phyloP scores from a whole-genome alignment of 1,140 invertebrate species.

The Zaprionus kolodkinae region DNA sequence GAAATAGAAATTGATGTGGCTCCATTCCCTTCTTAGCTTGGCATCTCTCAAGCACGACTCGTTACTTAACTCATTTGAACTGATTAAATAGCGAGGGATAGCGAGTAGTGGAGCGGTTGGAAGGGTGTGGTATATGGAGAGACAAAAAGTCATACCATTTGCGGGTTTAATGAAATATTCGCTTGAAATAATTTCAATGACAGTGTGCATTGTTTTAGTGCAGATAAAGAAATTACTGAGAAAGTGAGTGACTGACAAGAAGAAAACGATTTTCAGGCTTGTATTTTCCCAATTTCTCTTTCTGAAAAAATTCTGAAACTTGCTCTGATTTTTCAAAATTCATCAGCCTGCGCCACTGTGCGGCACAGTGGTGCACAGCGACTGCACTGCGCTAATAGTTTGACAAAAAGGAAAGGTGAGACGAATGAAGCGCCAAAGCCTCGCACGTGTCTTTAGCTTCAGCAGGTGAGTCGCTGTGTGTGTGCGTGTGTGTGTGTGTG shows the following conservation, averaged over 20 bases:
- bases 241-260: too few species aligned
- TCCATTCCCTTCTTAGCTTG: neutral
- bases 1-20: slow-evolving; percentile 7
- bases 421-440: slow-evolving; percentile 49
- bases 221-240: neutral
- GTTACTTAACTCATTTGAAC: slow-evolving; percentile 3
- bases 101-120: neutral
- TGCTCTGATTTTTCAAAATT: too few species aligned
- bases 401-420: slow-evolving; percentile 63
- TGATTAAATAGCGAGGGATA: neutral
- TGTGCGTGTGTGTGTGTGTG: slow-evolving; percentile 5
- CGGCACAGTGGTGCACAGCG: slow-evolving; percentile 18
- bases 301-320: too few species aligned
- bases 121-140: neutral
- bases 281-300: too few species aligned
- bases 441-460: slow-evolving; percentile 41
- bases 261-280: too few species aligned
- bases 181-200: neutral
- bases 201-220: neutral
- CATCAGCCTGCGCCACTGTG: neutral
- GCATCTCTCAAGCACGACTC: neutral
- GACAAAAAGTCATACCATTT: neutral
- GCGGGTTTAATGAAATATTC: neutral
- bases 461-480: neutral
- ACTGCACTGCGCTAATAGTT: slow-evolving; percentile 54